Base-by-base conservation (phyloP, 2,797 vertebrate species). In the Enteromius anoplus region DNA sequence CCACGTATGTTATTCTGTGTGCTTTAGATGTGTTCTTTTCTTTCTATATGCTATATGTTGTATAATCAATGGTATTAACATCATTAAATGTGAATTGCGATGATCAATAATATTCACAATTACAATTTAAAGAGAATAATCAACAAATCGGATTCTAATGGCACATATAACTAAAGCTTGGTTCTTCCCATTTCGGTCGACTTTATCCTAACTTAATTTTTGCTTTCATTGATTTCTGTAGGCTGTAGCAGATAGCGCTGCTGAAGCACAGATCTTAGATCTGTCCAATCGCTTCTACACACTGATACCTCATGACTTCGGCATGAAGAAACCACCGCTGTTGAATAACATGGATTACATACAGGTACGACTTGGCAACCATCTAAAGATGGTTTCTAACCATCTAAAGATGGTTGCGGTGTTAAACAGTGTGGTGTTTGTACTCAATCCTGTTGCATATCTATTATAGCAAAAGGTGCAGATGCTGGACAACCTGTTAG, bases 241-340 rank as follows among this genome's bases (percentile, higher is more conserved):
- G 98, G 97, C 96, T 5, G 95, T 99, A 81, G 96, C 97, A 29
- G 96, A 96, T 40, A 86, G 80, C 64, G 89, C 94, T 69, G 91
- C 95, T 0, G 97, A 98, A 82, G 91, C 98, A 0, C 95, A 96
- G 86, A 95, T 99, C 68, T 91, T 99, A 91, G 98, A 99, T 86
- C 95, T 99, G 40, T 99, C 98, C 80, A 99, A 99, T 88, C 97
- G 97, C 70, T 99, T 99, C 92, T 99, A 99, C 89, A 99, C 98
- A 0, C 92, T 99, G 55, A 99, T 99, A 72, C 98, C 98, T 76
- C 98, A 99, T 3, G 97, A 99, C 93, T 99, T 99, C 2, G 98
- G 98, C 51, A 99, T 99, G 98, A 99, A 98, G 93, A 99, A 99
- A 75, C 98, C 98, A 3, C 97, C 98, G 0, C 95, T 99, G 34